Percentiles rank a stretch among this genome's conserved stretches.
Conservation (phyloP, 2,113 vertebrate species). For the Melanerpes formicivorus region DNA sequence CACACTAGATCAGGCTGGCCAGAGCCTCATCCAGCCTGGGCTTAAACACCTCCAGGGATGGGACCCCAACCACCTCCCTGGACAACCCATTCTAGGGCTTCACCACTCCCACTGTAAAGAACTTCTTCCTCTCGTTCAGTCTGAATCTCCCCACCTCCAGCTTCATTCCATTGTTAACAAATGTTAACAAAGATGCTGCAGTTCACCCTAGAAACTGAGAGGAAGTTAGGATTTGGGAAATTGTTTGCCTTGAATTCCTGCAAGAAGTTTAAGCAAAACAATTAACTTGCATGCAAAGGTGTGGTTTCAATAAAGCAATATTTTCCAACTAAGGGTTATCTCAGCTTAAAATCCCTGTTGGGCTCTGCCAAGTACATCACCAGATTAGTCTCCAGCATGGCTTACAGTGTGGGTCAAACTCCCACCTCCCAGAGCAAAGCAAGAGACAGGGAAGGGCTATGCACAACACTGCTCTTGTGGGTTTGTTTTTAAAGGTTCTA, state of each 20-base stretch:
- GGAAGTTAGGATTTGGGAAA: not conserved
- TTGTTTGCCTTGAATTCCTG: not conserved
- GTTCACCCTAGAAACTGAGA: not conserved
- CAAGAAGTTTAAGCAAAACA: not conserved
- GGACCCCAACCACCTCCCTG: too few relatives aligned
- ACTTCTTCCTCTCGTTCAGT: too few relatives aligned
- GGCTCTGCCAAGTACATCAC: not conserved
- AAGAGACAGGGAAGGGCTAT: not conserved
- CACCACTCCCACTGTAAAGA: too few relatives aligned
- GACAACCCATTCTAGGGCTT: too few relatives aligned
- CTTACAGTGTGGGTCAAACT: not conserved
- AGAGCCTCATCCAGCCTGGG: too few relatives aligned
- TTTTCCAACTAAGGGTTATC: not conserved
- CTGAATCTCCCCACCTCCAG: too few relatives aligned
- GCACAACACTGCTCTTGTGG: not conserved
- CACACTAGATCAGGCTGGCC: too few relatives aligned
- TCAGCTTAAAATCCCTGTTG: not conserved
- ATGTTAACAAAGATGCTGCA: not conserved
- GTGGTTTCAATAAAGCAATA: not conserved
- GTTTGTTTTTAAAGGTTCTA: not conserved
- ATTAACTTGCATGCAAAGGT: not conserved
- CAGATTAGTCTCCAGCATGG: not conserved
- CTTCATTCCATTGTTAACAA: too few relatives aligned
- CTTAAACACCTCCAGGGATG: too few relatives aligned
- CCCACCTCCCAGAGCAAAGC: not conserved